These are phyloP conservation scores for Neoascia interrupta DNA, from an alignment of 2,888 invertebrate species.

Conservation along the genomic window DNA sequence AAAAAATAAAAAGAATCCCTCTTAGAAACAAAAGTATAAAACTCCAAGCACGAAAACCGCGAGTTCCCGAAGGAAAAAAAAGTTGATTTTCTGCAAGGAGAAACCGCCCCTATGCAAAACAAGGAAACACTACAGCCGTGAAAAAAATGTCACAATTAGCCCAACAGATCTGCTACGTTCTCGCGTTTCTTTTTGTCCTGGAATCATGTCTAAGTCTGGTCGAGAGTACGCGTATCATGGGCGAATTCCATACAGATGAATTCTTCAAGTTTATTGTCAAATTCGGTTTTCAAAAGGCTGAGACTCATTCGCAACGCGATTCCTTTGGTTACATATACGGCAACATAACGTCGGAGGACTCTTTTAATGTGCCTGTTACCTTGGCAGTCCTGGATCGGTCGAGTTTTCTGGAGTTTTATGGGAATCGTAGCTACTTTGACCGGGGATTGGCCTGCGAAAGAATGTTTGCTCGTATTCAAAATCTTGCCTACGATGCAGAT, in stretches of 20 bases:
- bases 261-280: conserved; percentile 96
- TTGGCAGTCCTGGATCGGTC: conserved; percentile 94
- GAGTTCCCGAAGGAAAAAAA: conserved; percentile 27
- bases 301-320: conserved; percentile 89
- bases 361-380: conserved; percentile 86
- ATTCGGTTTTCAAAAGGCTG: conserved; percentile 98
- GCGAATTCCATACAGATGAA: conserved; percentile 84
- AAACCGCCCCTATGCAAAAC: conserved; percentile 55
- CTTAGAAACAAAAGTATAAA: conserved; percentile 1
- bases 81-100: conserved; percentile 31
- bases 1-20: neutral
- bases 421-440: conserved; percentile 84
- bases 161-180: conserved; percentile 61
- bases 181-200: conserved; percentile 53
- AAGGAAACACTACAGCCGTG: conserved; percentile 8
- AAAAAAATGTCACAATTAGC: conserved; percentile 59
- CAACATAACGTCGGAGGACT: conserved; percentile 89
- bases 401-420: conserved; percentile 94
- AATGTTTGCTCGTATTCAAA: conserved; percentile 93
- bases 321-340: conserved; percentile 98
- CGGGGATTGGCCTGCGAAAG: conserved; percentile 88
- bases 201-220: conserved; percentile 55
- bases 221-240: conserved; percentile 82
- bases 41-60: conserved; percentile 1
- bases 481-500: conserved; percentile 89